These are phyloP conservation scores for Chalcis sispes DNA, from an alignment of 2,888 invertebrate genomes.

Conservation along the genomic window DNA sequence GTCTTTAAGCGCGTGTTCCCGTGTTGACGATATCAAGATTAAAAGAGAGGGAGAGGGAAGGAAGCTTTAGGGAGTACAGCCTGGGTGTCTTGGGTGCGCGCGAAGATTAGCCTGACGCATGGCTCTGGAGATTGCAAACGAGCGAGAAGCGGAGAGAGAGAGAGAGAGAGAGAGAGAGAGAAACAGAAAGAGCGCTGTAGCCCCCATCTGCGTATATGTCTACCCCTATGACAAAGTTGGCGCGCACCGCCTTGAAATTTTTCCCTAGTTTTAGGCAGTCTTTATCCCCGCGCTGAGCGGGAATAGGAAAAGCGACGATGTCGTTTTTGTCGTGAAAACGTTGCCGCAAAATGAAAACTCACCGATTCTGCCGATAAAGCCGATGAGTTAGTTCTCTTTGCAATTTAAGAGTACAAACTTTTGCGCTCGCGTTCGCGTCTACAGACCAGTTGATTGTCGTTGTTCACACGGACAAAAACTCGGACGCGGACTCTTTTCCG, in stretches of 20 bases:
- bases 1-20: conserved; percentile 46
- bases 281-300: no score
- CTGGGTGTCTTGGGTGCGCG: conserved; percentile 47
- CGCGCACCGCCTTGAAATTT: neutral
- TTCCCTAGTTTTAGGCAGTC: neutral
- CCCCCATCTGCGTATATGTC: conserved; percentile 62
- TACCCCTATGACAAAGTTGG: conserved; percentile 56
- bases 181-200: neutral
- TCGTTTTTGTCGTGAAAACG: conserved; percentile 25
- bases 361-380: conserved; percentile 1
- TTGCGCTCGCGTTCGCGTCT: no score
- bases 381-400: neutral
- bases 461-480: no score
- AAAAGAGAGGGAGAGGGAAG: conserved; percentile 53
- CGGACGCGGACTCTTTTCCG: no score
- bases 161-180: conserved; percentile 61
- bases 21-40: conserved; percentile 58
- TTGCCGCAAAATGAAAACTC: conserved; percentile 29
- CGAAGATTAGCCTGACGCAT: conserved; percentile 70
- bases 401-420: neutral
- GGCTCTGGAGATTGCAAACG: conserved; percentile 65
- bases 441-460: neutral
- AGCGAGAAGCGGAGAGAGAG: neutral
- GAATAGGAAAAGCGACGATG: no score
- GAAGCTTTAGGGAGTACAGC: conserved; percentile 58